Base-by-base conservation (phyloP, 2,113 vertebrate genomes). In the Indri indri region DNA sequence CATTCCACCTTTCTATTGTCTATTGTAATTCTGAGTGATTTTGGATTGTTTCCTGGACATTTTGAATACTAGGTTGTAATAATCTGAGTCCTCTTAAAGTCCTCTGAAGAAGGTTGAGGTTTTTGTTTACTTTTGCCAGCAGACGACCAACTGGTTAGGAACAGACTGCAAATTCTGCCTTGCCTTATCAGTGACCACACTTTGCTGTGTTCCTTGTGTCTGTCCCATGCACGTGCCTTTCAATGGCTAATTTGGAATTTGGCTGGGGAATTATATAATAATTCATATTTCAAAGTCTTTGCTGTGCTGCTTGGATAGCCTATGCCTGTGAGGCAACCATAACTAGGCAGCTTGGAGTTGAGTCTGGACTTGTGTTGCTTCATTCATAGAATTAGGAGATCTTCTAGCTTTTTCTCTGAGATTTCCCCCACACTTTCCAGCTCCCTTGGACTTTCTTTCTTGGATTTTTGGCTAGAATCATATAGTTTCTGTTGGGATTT, bases 221-320 rank as follows among this genome's bases (percentile, higher is more conserved):
- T 42, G 17, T 23, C 22, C 4, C 4, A 12, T 2, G 30, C 6
- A 3, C 5, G 22, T 17, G 30, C 25, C 10, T n/a, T 25, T 42
- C 23, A 34, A 0, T 74, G 63, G 30, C 23, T 61, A 23, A 8
- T n/a, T 94, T 87, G 30, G 11, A 22, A 45, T 37, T 73, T 76
- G 17, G n/a, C n/a, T 45, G 25, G 8, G 18, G 7, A 8, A 45
- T 18, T 84, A 25, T 22, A 10, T 30, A 47, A 79, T 9, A 16
- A 23, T 73, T 83, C 63, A 66, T 30, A 32, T 61, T 22, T 73
- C 16, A 47, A 23, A 34, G 5, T 40, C 65, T 32, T 93, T 42
- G 37, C 37, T 50, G 0, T 47, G 8, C 13, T 5, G 3, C 37
- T 66, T 54, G 30, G 6, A 22, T 37, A 80, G n/a, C 9, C 18